These are phyloP conservation scores for Quadriops clusia DNA, from an alignment of 2,888 invertebrate species.

Conservation along the genomic window DNA sequence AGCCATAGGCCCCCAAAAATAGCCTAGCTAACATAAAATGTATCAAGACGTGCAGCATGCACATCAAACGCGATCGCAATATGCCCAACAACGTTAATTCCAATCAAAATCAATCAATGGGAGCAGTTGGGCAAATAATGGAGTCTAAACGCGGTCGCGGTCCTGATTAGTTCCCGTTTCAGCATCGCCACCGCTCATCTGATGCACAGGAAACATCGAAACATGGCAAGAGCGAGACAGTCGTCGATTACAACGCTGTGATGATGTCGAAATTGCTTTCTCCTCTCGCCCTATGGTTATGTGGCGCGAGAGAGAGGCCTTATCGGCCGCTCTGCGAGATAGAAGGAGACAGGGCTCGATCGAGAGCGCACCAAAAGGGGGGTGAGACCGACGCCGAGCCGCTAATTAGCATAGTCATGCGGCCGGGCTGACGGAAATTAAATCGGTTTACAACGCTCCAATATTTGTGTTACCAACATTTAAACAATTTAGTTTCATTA, in stretches of 20 bases:
- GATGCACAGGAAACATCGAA: too few relatives aligned
- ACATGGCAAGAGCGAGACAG: too few relatives aligned
- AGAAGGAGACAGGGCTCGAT: constrained; percentile 19
- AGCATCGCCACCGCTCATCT: too few relatives aligned
- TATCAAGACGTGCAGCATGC: too few relatives aligned
- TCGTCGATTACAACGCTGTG: too few relatives aligned
- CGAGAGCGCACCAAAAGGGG: constrained; percentile 24
- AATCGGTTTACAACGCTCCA: constrained; percentile 34
- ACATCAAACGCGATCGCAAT: too few relatives aligned
- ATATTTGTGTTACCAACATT: constrained; percentile 35
- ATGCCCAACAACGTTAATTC: constrained; percentile 20
- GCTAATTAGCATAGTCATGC: constrained; percentile 40
- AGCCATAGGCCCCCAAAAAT: too few relatives aligned
- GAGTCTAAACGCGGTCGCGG: constrained; percentile 35
- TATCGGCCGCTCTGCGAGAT: constrained; percentile 15
- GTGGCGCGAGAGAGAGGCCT: constrained; percentile 9
- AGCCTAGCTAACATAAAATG: too few relatives aligned
- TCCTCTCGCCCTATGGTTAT: too few relatives aligned
- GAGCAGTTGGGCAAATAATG: constrained; percentile 35
- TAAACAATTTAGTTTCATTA: constrained; percentile 36
- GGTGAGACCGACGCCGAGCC: constrained; percentile 33
- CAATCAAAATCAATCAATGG: constrained; percentile 24
- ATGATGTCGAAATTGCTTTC: too few relatives aligned
- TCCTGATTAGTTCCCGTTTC: constrained; percentile 33
- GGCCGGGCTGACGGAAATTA: constrained; percentile 34